phyloP scores from a whole-genome alignment of 2,797 vertebrate genomes.

The Catostomus latipinnis region DNA sequence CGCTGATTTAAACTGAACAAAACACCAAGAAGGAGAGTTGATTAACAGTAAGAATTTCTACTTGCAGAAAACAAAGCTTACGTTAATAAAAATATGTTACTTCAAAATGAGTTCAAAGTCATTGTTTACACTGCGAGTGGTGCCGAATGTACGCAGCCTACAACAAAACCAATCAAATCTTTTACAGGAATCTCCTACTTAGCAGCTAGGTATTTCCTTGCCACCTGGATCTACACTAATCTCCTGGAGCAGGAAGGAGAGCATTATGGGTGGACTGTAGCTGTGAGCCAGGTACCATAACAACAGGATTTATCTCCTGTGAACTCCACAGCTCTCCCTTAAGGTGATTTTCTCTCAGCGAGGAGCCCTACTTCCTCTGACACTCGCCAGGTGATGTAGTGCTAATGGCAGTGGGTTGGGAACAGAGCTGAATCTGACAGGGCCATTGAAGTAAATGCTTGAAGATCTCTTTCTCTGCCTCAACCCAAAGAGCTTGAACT shows the following conservation, averaged over 20 bases:
- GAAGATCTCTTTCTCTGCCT: conserved; percentile 32
- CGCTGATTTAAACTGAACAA: no score
- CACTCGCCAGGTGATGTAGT: no score
- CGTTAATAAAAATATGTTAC: no score
- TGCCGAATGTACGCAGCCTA: background rate
- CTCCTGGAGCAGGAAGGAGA: conserved; percentile 32
- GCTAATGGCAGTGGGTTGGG: background rate
- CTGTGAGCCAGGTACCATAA: conserved; percentile 10
- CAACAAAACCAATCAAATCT: no score
- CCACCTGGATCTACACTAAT: conserved; percentile 33
- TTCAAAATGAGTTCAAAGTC: background rate
- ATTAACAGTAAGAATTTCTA: no score
- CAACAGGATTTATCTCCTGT: conserved; percentile 44
- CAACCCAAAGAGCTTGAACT: conserved; percentile 45
- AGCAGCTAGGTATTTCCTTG: background rate
- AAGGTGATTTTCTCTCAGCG: conserved; percentile 34
- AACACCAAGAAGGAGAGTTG: no score
- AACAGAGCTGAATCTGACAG: conserved; percentile 36
- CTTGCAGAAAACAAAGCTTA: no score
- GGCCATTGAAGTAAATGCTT: conserved; percentile 35
- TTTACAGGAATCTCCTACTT: background rate
- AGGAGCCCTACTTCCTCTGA: conserved; percentile 31
- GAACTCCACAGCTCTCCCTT: conserved; percentile 44
- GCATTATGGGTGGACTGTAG: conserved; percentile 36
- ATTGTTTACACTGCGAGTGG: conserved; percentile 17